phyloP scores from a whole-genome alignment of 2,113 vertebrate genomes.

The Microtus ochrogaster region DNA sequence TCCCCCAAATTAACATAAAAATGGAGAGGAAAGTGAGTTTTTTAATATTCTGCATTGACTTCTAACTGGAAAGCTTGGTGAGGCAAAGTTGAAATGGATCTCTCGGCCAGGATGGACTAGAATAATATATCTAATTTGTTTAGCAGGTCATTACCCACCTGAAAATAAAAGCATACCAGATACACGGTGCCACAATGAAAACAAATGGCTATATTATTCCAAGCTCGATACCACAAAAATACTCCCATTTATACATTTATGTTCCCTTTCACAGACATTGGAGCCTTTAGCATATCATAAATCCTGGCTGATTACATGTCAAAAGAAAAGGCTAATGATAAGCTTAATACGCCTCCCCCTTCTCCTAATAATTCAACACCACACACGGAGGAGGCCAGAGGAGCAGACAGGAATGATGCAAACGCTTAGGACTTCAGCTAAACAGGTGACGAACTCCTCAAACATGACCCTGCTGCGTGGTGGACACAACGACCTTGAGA shows the following conservation, averaged over 20 bases:
- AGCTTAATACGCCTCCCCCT: conserved; percentile 62
- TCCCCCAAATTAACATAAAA: conserved; percentile 50
- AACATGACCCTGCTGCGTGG: background rate
- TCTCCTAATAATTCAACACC: conserved; percentile 56
- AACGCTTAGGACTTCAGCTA: background rate
- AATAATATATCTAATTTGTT: conserved; percentile 47
- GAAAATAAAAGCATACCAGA: conserved; percentile 56
- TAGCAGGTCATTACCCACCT: conserved; percentile 58
- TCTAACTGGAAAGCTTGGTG: conserved; percentile 11
- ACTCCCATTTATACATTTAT: conserved; percentile 41
- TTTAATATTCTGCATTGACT: background rate
- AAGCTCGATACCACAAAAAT: conserved; percentile 59
- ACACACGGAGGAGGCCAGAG: background rate
- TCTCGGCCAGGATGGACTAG: background rate
- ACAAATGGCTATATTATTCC: conserved; percentile 63
- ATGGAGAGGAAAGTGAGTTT: conserved; percentile 25
- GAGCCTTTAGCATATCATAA: conserved; percentile 67
- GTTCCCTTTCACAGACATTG: conserved; percentile 21
- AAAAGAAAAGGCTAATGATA: conserved; percentile 74
- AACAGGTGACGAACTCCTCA: background rate
- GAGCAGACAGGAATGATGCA: background rate
- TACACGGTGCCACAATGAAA: conserved; percentile 50
- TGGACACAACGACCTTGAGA: background rate
- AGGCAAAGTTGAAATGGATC: conserved; percentile 34
- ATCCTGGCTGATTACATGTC: conserved; percentile 70